phyloP scores from a whole-genome alignment of 2,797 vertebrate species.

The Eospalax fontanierii region DNA sequence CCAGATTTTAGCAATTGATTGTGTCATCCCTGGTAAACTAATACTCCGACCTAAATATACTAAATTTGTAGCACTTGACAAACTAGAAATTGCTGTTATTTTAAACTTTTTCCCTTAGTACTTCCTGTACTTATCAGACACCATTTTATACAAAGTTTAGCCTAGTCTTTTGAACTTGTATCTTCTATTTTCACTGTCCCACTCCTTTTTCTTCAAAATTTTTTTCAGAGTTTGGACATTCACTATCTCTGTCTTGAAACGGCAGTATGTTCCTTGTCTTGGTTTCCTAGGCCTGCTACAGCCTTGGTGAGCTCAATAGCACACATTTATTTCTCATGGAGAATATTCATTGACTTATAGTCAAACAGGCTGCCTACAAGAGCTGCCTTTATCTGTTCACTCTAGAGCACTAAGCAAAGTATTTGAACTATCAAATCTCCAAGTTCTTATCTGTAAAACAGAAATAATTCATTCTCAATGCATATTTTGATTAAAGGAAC shows the following conservation, averaged over 20 bases:
- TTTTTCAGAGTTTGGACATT: neutral
- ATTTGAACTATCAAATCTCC: neutral
- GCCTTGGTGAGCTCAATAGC: neutral
- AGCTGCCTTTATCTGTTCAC: neutral
- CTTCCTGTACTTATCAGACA: neutral
- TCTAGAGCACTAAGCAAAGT: too few species aligned
- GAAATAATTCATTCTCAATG: neutral
- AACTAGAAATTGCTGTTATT: neutral
- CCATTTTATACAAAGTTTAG: neutral
- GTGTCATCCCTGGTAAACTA: neutral
- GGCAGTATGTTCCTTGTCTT: neutral
- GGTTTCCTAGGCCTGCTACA: neutral
- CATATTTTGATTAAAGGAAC: neutral
- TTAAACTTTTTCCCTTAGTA: too few species aligned
- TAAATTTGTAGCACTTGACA: neutral
- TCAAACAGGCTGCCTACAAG: neutral
- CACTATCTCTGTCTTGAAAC: neutral
- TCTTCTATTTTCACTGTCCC: neutral
- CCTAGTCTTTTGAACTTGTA: neutral
- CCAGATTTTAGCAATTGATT: neutral
- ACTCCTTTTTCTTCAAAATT: too few species aligned
- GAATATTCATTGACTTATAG: neutral
- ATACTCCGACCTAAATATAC: neutral
- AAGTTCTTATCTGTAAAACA: neutral
- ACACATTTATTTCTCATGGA: neutral